Evolutionary conservation across 2,797 vertebrate genomes (phyloP), one percentile per base, ranked within the genome.

Genomic region (Onychomys torridus): DNA sequence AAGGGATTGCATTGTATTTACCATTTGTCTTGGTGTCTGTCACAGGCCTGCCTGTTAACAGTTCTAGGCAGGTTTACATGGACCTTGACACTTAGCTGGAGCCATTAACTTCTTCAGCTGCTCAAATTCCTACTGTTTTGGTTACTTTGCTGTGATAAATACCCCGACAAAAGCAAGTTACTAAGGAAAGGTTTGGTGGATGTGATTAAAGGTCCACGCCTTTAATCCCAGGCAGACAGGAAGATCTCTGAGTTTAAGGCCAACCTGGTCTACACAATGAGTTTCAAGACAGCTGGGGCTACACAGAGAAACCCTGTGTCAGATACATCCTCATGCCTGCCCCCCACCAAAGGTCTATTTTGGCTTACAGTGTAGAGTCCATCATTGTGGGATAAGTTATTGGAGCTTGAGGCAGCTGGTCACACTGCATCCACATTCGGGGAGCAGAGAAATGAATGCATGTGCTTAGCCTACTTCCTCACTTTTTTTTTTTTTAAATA

Each of bases 81-180:
- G 29, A 27, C 2, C 27, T 40, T 34, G 0, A 0, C 6, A 4
- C 6, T 69, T 14, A 13, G 17, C 6, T 16, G 13, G 17, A 49
- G 27, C 29, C 21, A 6, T 59, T 75, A 14, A 59, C 61, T 43
- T 63, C n/a, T 93, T 40, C 37, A 27, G 2, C 76, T 63, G 0
- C 23, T 34, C 37, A 49, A 0, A 19, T 11, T 90, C n/a, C 3
- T 81, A n/a, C 34, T 86, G 19, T 67, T n/a, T 65, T 49, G 49
- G 63, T 34, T 84, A 49, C 43, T 49, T 65, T 16, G 17, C 32
- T 52, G 32, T 69, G 46, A 69, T 52, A n/a, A 69, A 71, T 37
- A 27, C 13, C 43, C 63, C 25, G 34, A 69, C 29, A 25, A n/a
- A 86, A 69, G 32, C 32, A 25, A 9, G 63, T n/a, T 69, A 67